phyloP scores from a whole-genome alignment of 2,113 vertebrate species.

The Naja naja region DNA sequence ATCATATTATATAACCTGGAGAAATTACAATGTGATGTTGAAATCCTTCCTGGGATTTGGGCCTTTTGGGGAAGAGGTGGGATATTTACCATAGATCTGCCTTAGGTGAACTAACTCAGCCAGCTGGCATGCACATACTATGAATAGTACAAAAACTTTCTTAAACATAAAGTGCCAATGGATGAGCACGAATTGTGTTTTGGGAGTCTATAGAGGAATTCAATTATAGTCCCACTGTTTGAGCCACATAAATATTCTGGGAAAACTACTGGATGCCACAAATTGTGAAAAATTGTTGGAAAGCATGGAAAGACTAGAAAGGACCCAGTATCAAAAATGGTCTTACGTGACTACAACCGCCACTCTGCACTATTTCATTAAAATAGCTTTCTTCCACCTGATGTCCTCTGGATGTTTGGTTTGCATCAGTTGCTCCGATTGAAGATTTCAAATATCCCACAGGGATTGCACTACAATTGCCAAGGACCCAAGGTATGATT shows the following conservation, averaged over 20 bases:
- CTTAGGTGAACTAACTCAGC: background rate
- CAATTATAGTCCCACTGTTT: background rate
- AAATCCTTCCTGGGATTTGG: background rate
- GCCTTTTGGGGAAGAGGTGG: background rate
- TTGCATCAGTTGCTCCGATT: too few species aligned
- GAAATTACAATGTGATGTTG: background rate
- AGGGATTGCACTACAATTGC: too few species aligned
- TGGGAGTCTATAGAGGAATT: background rate
- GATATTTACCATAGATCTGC: background rate
- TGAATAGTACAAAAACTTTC: background rate
- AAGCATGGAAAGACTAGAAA: background rate
- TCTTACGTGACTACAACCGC: too few species aligned
- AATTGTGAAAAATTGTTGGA: background rate
- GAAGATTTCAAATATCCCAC: too few species aligned
- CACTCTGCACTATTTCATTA: too few species aligned
- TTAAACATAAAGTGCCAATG: background rate
- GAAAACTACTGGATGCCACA: background rate
- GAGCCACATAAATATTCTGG: background rate
- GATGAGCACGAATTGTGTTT: background rate
- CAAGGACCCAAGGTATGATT: too few species aligned
- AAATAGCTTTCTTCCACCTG: too few species aligned
- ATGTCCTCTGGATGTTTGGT: too few species aligned
- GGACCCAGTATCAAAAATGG: background rate
- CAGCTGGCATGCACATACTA: background rate
- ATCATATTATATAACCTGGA: background rate